Conservation (phyloP, 2,888 invertebrate species). For the Tridacna gigas region DNA sequence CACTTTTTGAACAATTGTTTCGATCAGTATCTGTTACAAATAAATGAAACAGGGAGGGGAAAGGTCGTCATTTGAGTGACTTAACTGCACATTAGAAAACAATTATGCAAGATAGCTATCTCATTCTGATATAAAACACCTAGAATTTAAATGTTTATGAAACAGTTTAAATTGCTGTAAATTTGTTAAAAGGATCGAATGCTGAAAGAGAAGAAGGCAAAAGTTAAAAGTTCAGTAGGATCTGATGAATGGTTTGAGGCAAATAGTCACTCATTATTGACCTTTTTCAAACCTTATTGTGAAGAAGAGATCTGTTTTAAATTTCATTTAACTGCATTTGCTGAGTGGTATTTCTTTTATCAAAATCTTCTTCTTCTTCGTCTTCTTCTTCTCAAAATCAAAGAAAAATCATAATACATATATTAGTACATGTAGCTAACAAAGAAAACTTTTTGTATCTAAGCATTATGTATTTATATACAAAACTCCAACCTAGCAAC, state of each 20-base stretch:
- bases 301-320: no score
- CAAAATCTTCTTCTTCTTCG: no score
- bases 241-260: not conserved
- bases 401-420: no score
- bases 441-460: no score
- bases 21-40: conserved; percentile 27
- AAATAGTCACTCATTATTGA: not conserved
- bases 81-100: conserved; percentile 25
- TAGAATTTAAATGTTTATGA: conserved; percentile 22
- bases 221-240: conserved; percentile 21
- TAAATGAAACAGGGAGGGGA: not conserved
- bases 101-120: conserved; percentile 31
- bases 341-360: no score
- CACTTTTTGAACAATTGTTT: conserved; percentile 3
- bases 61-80: conserved; percentile 29
- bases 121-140: conserved; percentile 27
- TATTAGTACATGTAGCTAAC: no score
- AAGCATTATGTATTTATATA: no score
- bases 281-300: not conserved
- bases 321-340: no score
- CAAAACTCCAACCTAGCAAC: no score
- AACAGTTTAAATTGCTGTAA: conserved; percentile 27
- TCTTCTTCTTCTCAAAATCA: no score
- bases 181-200: conserved; percentile 19
- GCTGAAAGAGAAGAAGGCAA: conserved; percentile 12